Base-by-base conservation (phyloP, 1,140 invertebrate genomes). In the Drosophila sucinea region DNA sequence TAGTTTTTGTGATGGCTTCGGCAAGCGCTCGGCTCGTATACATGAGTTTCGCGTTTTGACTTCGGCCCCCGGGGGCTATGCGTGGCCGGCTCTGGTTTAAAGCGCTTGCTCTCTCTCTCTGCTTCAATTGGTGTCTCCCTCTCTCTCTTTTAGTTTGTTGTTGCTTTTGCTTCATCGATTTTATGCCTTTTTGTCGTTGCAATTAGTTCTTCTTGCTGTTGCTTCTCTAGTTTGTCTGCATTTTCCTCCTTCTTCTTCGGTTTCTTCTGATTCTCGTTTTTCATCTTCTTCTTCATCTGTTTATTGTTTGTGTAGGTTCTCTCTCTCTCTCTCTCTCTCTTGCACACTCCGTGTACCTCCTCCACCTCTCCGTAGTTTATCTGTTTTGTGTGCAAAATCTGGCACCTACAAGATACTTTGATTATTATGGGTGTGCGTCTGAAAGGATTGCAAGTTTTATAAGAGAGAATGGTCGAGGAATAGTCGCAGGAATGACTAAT, bases 141-240 rank as follows among this genome's bases (percentile, higher is more conserved):
- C 66, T 81, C 67, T 75, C 70, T 70, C 58, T 74, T 70, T 72
- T 65, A 61, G 32, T 47, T 57, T 78, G 65, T 73, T 70, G 75
- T 89, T 87, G 72, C 79, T 84, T 81, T 79, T 77, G 77, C 75
- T 79, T 76, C 84, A 87, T 87, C 84, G 84, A 87, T 87, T 87
- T 87, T 89, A 80, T 84, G 81, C 84, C 44, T 51, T 87, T 70
- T 79, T 83, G 80, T 89, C 84, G 84, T 84, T 87, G 84, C 84
- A 87, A 87, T 84, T 87, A 87, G 84, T 87, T 87, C 80, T 83
- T 79, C 72, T 82, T 78, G 30, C 62, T 81, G 69, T 70, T 79
- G 72, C 58, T 80, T 60, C 63, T 61, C 62, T 79, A 76, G 79
- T 71, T 76, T 73, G 64, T 67, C 65, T 84, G 80, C 73, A 78